Conservation (phyloP, 2,113 vertebrate species). For the Chascanopsetta lugubris region DNA sequence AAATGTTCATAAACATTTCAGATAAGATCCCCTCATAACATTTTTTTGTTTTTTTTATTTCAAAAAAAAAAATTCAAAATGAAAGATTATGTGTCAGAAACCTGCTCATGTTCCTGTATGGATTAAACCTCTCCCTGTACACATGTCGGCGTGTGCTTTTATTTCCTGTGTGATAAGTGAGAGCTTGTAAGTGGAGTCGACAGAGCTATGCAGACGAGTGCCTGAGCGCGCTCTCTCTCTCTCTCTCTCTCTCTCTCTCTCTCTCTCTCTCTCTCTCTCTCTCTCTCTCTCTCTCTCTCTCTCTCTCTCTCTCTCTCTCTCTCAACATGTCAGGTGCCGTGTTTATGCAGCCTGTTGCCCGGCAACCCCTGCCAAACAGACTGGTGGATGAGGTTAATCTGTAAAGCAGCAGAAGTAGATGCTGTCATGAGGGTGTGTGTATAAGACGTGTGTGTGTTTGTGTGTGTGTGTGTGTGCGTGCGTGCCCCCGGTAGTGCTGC, state of each 20-base stretch:
- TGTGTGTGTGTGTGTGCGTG: slow-evolving; percentile 9
- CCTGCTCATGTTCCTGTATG: slow-evolving; percentile 1
- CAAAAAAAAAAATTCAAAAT: neutral
- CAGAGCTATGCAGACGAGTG: slow-evolving; percentile 42
- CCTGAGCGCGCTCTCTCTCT: slow-evolving; percentile 50
- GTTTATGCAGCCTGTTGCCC: slow-evolving; percentile 72
- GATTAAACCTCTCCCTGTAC: neutral
- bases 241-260: no score
- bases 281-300: slow-evolving; percentile 22
- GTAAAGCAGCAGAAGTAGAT: slow-evolving; percentile 56
- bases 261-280: slow-evolving; percentile 58
- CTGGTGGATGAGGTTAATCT: slow-evolving; percentile 48
- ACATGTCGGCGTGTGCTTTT: slow-evolving; percentile 24
- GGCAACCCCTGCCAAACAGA: slow-evolving; percentile 70
- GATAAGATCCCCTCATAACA: no score
- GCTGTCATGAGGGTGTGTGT: slow-evolving; percentile 38
- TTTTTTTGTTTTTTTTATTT: no score
- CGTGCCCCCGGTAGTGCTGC: slow-evolving; percentile 31
- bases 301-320: slow-evolving; percentile 49
- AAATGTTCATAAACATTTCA: slow-evolving; percentile 1
- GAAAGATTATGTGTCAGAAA: neutral
- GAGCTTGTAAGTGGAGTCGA: slow-evolving; percentile 35
- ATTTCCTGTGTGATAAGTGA: slow-evolving; percentile 38
- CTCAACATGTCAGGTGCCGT: slow-evolving; percentile 66
- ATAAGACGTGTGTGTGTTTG: slow-evolving; percentile 3